These are phyloP conservation scores for Pangasius macronema DNA, from an alignment of 2,797 vertebrate genomes.

Conservation along the genomic window DNA sequence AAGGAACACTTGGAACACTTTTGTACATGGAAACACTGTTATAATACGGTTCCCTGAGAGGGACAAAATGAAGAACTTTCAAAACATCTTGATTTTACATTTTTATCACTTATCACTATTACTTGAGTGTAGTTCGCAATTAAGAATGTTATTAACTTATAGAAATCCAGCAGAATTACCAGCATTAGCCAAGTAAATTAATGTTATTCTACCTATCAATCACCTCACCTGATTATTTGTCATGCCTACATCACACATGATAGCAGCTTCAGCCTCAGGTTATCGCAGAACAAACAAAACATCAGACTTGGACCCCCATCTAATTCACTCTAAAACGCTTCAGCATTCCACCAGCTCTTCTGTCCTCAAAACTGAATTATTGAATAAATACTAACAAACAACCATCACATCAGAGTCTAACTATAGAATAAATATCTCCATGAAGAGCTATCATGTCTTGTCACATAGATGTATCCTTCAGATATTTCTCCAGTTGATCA, in stretches of 20 bases:
- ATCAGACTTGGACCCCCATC: neutral
- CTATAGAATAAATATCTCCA: neutral
- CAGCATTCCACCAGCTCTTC: neutral
- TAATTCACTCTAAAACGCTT: neutral
- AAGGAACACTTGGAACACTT: neutral
- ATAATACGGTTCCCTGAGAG: neutral
- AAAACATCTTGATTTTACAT: neutral
- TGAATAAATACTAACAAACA: neutral
- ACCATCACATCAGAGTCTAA: neutral
- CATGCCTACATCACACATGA: neutral
- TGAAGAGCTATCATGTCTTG: neutral
- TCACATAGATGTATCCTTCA: neutral
- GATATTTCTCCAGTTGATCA: constrained; percentile 1
- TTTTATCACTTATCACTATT: neutral
- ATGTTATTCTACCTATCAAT: neutral
- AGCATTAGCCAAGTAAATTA: neutral
- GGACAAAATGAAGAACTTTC: neutral
- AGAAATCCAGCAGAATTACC: neutral
- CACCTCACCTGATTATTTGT: neutral
- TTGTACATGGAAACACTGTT: neutral
- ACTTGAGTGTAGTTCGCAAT: neutral
- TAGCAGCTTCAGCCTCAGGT: neutral
- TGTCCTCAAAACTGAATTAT: neutral
- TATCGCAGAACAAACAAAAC: neutral
- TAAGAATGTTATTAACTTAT: neutral